Evolutionary conservation across 2,888 invertebrate genomes (phyloP).

Genomic region (Himalopsyche japonica): DNA sequence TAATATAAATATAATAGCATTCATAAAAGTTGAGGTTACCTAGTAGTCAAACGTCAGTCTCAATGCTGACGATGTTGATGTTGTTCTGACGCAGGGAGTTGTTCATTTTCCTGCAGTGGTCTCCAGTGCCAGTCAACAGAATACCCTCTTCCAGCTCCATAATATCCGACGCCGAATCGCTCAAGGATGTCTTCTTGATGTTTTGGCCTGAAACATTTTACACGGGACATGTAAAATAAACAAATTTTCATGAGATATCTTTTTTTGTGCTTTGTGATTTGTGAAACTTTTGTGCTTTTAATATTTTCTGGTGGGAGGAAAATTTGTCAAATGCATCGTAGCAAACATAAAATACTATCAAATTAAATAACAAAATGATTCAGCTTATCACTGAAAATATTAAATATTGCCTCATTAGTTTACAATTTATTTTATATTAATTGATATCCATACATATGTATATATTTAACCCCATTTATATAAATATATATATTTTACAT

Average conservation of each 20-base stretch:
- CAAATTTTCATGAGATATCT: not conserved
- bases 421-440: too few relatives aligned
- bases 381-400: too few relatives aligned
- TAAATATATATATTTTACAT: too few relatives aligned
- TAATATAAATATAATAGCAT: not conserved
- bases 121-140: slow-evolving; percentile 60
- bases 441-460: too few relatives aligned
- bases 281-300: not conserved
- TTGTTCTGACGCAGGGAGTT: slow-evolving; percentile 75
- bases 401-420: too few relatives aligned
- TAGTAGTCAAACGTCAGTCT: slow-evolving; percentile 96
- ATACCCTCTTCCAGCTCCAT: slow-evolving; percentile 92
- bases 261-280: not conserved
- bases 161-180: slow-evolving; percentile 87
- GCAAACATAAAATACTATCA: not conserved
- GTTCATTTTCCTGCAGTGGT: slow-evolving; percentile 69
- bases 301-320: not conserved
- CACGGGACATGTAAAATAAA: not conserved
- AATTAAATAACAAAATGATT: too few relatives aligned
- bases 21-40: slow-evolving; percentile 59
- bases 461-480: too few relatives aligned
- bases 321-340: not conserved
- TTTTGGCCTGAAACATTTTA: slow-evolving; percentile 70
- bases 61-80: slow-evolving; percentile 81
- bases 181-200: slow-evolving; percentile 85